These are phyloP conservation scores for Potamarius usumacintae DNA, from an alignment of 2,113 vertebrate genomes.

Conservation along the genomic window DNA sequence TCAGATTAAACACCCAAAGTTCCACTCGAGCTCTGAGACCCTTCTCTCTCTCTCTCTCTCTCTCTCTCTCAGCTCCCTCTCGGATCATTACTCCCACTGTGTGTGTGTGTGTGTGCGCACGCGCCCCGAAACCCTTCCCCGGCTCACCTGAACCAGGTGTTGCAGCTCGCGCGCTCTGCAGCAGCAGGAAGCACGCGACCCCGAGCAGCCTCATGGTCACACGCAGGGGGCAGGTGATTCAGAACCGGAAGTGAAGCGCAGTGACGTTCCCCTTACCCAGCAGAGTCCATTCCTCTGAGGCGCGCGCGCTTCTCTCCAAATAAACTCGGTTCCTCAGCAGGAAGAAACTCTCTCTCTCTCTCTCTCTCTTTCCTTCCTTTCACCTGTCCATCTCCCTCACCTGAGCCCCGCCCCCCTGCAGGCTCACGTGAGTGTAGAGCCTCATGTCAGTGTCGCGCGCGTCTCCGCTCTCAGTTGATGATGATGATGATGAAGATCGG, in stretches of 20 bases:
- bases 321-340: too few species aligned
- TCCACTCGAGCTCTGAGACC: too few species aligned
- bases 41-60: too few species aligned
- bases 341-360: too few species aligned
- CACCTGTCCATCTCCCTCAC: neutral
- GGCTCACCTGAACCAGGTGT: slow-evolving; percentile 52
- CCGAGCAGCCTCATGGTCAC: slow-evolving; percentile 5
- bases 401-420: neutral
- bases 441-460: neutral
- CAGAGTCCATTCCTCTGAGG: neutral
- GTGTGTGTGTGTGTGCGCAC: too few species aligned
- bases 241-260: neutral
- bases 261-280: neutral
- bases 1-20: too few species aligned
- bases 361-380: neutral
- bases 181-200: neutral
- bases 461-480: neutral
- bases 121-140: too few species aligned
- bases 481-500: neutral
- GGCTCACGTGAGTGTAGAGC: neutral
- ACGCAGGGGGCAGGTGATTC: neutral
- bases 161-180: slow-evolving; percentile 11
- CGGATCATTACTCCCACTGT: too few species aligned
- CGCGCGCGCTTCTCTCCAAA: neutral
- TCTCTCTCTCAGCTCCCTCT: too few species aligned